Evolutionary conservation across 2,888 invertebrate genomes (phyloP).

Genomic region (Rosalia funebris): DNA sequence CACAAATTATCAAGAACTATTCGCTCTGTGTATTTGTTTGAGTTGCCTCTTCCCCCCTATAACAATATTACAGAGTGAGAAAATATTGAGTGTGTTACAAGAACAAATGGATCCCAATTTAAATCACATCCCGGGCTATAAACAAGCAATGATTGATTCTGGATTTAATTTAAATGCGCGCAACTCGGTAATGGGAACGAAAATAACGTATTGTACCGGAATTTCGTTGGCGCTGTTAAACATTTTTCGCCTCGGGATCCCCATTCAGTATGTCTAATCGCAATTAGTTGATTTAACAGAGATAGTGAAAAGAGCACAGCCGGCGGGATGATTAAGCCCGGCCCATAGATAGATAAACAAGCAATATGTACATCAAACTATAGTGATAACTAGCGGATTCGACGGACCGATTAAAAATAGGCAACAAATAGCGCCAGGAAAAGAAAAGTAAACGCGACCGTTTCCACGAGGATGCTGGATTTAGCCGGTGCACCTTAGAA

Average conservation of each 20-base stretch:
- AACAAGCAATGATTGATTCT: no score
- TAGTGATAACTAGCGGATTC: not conserved
- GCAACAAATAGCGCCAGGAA: not conserved
- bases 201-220: no score
- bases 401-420: constrained; percentile 12
- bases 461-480: constrained; percentile 1
- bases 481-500: not conserved
- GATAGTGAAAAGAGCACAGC: constrained; percentile 9
- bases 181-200: no score
- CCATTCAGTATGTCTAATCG: not conserved
- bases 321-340: constrained; percentile 4
- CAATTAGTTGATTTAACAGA: not conserved
- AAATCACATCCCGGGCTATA: no score
- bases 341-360: constrained; percentile 9
- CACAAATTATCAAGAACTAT: no score
- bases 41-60: no score
- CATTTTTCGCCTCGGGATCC: not conserved
- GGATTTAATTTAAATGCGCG: no score
- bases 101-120: no score
- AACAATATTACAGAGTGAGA: no score
- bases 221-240: no score
- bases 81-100: no score
- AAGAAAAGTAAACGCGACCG: not conserved
- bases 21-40: no score
- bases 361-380: constrained; percentile 1